Base-by-base conservation (phyloP, 2,113 vertebrate genomes). In the Melozone crissalis region DNA sequence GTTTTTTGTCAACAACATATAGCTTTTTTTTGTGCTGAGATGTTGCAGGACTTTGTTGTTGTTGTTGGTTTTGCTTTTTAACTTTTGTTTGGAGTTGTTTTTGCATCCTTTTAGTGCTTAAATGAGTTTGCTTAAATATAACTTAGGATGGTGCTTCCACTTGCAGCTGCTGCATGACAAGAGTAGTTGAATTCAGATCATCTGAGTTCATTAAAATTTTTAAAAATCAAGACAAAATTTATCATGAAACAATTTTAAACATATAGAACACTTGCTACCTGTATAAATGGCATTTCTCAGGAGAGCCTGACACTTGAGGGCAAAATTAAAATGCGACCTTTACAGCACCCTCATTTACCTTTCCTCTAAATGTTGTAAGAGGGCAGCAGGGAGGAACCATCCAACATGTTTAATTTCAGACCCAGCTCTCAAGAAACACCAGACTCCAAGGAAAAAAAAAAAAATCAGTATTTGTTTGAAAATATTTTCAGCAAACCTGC, bases 11-110 rank as follows among this genome's bases (percentile, higher is more conserved):
- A 71, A 24, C 4, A 52, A 74, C 8, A 24, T 16, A 31, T 0
- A 51, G 5, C 11, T 33, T 78, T n/a, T n/a, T 68, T 41, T 52
- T 57, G 33, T 47, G 21, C 14, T 35, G 27, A 33, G 28, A 35
- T 33, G 4, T 31, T 47, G 1, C 11, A 18, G 37, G 31, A 1
- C 2, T 44, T 35, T 4, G 15, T 52, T 26, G 3, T 8, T 10
- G 8, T 7, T 37, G 11, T 14, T 51, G 9, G 0, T 23, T 28
- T 17, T 74, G 4, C 7, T 22, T 62, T 39, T 51, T 22, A 31
- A 27, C 22, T 35, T 78, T 13, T 31, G 12, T 59, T 73, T n/a
- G 6, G 11, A 9, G 5, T 19, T 41, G 26, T 15, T 84, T 68
- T 66, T 30, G 51, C 14, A 52, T n/a, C 35, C 23, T 81, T 49